Conservation (phyloP, 2,888 invertebrate species). For the Acanthococcus lagerstroemiae region DNA sequence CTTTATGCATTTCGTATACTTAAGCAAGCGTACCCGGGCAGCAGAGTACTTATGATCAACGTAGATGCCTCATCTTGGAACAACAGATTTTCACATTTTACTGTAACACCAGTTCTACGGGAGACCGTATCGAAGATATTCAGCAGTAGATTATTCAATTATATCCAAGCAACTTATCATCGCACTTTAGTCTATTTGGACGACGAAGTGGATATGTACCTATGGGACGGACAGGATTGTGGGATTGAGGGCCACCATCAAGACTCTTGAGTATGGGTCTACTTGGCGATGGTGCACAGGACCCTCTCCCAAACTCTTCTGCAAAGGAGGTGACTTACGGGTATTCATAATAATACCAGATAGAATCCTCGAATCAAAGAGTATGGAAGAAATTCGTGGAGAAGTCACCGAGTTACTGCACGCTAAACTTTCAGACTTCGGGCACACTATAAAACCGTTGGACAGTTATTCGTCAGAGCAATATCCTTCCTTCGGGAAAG, state of each 20-base stretch:
- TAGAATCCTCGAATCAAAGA: neutral
- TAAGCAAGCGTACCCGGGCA: neutral
- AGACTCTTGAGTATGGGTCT: neutral
- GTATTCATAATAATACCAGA: neutral
- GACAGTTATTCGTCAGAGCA: neutral
- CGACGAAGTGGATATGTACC: neutral
- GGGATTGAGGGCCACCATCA: neutral
- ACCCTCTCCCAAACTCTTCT: neutral
- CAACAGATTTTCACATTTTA: neutral
- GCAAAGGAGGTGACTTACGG: neutral
- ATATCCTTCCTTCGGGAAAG: neutral
- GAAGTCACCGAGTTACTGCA: neutral
- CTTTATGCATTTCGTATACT: neutral
- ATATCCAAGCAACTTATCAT: neutral
- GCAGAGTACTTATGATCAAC: neutral
- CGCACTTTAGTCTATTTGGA: neutral
- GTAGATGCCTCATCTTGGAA: neutral
- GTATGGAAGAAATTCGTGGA: neutral
- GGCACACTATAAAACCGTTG: neutral
- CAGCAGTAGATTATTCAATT: neutral
- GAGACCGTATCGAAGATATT: neutral
- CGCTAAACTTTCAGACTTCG: neutral
- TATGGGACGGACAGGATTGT: neutral
- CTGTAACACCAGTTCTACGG: neutral
- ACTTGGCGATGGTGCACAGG: neutral